phyloP scores from a whole-genome alignment of 2,888 invertebrate species.

The Dasysyrphus albostriatus region DNA sequence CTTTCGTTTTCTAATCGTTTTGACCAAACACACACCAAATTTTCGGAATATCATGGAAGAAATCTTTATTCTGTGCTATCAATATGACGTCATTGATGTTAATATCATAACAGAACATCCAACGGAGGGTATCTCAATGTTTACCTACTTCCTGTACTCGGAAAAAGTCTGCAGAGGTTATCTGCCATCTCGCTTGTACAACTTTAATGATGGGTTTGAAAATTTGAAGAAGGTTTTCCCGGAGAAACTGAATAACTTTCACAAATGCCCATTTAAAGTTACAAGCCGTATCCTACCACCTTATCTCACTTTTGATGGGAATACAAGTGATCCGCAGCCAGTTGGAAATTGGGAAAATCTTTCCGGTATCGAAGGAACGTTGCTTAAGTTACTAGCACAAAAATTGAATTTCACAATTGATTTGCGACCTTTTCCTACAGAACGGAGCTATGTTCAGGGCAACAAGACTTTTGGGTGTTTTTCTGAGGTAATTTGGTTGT shows the following conservation, averaged over 20 bases:
- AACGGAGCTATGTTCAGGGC: slow-evolving; percentile 67
- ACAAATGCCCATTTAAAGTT: slow-evolving; percentile 78
- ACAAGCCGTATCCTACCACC: slow-evolving; percentile 78
- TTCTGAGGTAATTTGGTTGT: slow-evolving; percentile 72
- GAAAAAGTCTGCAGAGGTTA: neutral
- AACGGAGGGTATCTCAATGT: neutral
- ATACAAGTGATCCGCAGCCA: slow-evolving; percentile 71
- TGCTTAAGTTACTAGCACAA: slow-evolving; percentile 78
- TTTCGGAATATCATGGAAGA: neutral
- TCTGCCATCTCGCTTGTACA: slow-evolving; percentile 75
- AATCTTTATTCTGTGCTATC: slow-evolving; percentile 11
- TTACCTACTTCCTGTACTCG: slow-evolving; percentile 14
- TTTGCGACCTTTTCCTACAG: slow-evolving; percentile 74
- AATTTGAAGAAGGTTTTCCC: slow-evolving; percentile 77
- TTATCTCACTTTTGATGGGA: slow-evolving; percentile 77
- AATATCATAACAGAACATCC: slow-evolving; percentile 29
- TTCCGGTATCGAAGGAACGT: slow-evolving; percentile 79
- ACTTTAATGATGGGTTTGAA: slow-evolving; percentile 71
- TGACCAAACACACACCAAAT: slow-evolving; percentile 4
- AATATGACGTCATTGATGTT: slow-evolving; percentile 14
- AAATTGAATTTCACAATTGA: slow-evolving; percentile 78
- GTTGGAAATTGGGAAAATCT: slow-evolving; percentile 76
- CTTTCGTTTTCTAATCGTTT: slow-evolving; percentile 10
- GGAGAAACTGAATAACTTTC: slow-evolving; percentile 69
- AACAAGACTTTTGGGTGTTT: slow-evolving; percentile 78